phyloP scores from a whole-genome alignment of 2,888 invertebrate genomes.

The Ecliptopera silaceata region DNA sequence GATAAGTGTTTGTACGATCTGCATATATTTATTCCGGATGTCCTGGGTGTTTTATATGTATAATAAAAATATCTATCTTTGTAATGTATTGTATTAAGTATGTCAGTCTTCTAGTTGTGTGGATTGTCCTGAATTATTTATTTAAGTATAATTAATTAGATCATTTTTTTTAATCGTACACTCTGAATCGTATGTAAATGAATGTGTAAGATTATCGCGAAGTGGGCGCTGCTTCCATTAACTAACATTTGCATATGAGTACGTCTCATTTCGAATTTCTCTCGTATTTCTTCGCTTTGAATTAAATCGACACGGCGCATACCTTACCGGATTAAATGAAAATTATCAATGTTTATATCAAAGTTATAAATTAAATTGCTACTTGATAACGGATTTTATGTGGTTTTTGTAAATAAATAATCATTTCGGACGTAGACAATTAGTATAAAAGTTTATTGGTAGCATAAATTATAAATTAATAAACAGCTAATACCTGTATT shows the following conservation, averaged over 20 bases:
- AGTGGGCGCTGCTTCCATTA: slow-evolving; percentile 60
- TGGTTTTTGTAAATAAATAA: slow-evolving; percentile 48
- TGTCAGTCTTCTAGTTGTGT: too few species aligned
- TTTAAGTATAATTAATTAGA: too few species aligned
- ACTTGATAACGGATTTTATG: slow-evolving; percentile 50
- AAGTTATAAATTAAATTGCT: slow-evolving; percentile 52
- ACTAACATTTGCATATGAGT: slow-evolving; percentile 57
- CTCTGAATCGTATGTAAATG: slow-evolving; percentile 55
- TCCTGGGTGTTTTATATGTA: too few species aligned
- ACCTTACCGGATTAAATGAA: slow-evolving; percentile 60
- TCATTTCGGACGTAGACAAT: slow-evolving; percentile 30
- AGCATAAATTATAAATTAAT: slow-evolving; percentile 29
- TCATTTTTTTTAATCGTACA: too few species aligned
- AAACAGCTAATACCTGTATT: slow-evolving; percentile 19
- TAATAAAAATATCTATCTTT: too few species aligned
- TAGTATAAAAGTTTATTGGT: slow-evolving; percentile 27
- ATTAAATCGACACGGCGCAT: slow-evolving; percentile 52
- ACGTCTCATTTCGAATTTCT: slow-evolving; percentile 66
- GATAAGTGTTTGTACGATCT: too few species aligned
- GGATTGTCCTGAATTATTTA: too few species aligned
- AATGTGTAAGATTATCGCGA: slow-evolving; percentile 62
- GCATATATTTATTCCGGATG: too few species aligned
- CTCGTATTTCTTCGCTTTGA: slow-evolving; percentile 49
- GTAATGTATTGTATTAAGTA: too few species aligned
- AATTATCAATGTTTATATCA: slow-evolving; percentile 63